Conservation (phyloP, 2,797 vertebrate genomes). For the Cottoperca gobio region DNA sequence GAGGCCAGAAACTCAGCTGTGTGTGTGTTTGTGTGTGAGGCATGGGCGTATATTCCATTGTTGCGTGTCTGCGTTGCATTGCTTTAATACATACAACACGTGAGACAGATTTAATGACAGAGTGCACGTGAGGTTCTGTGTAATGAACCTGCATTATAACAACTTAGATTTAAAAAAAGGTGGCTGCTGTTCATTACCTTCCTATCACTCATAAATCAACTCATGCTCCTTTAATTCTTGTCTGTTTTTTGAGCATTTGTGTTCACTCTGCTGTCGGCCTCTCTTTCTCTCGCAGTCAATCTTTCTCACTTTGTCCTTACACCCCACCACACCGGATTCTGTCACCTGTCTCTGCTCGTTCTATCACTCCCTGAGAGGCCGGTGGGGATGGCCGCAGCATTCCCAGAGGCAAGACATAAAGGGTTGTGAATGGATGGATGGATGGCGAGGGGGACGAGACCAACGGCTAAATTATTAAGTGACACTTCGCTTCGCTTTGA, state of each 20-base stretch:
- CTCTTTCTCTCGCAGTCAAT: constrained; percentile 53
- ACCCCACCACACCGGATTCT: constrained; percentile 59
- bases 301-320: constrained; percentile 58
- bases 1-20: constrained; percentile 60
- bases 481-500: constrained; percentile 81
- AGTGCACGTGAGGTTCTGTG: constrained; percentile 31
- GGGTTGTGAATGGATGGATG: constrained; percentile 77
- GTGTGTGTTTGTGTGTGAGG: constrained; percentile 38
- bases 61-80: constrained; percentile 47
- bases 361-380: constrained; percentile 72
- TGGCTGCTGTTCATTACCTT: constrained; percentile 51
- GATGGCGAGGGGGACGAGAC: constrained; percentile 74
- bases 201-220: constrained; percentile 62
- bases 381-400: constrained; percentile 70
- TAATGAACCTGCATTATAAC: constrained; percentile 42
- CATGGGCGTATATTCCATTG: constrained; percentile 41
- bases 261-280: constrained; percentile 53
- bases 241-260: constrained; percentile 40
- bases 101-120: constrained; percentile 54
- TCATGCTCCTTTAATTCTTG: constrained; percentile 42
- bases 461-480: constrained; percentile 90
- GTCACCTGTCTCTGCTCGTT: constrained; percentile 79
- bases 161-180: constrained; percentile 31
- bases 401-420: constrained; percentile 85
- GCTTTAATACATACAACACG: constrained; percentile 44